These are phyloP conservation scores for Empidonax alnorum DNA, from an alignment of 2,113 vertebrate genomes.

Conservation along the genomic window DNA sequence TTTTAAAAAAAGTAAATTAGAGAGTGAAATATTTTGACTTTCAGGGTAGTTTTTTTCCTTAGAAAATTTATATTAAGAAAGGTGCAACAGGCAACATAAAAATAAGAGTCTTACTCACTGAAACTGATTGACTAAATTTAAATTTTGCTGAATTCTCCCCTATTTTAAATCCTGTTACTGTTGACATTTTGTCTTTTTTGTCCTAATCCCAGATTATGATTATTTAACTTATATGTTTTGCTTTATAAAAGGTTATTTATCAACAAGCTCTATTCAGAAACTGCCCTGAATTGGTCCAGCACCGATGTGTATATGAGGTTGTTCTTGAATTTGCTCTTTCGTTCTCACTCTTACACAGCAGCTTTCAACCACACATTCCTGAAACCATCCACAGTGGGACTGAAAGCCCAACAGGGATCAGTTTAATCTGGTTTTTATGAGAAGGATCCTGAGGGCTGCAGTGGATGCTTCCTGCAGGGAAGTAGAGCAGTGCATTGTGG, in stretches of 20 bases:
- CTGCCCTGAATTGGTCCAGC: not conserved
- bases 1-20: not conserved
- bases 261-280: not conserved
- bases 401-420: not conserved
- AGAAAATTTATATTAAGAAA: not conserved
- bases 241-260: not conserved
- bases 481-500: rapidly evolving
- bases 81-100: not conserved
- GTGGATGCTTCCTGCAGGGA: not conserved
- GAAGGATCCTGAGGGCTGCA: not conserved
- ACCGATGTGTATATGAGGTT: rapidly evolving
- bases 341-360: not conserved
- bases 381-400: rapidly evolving
- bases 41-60: not conserved
- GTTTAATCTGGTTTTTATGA: not conserved
- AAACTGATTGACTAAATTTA: not conserved
- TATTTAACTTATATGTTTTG: not conserved
- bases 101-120: not conserved
- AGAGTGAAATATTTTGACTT: not conserved
- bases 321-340: not conserved
- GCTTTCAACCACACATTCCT: not conserved
- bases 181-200: not conserved
- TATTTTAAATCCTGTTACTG: not conserved
- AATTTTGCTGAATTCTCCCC: not conserved
- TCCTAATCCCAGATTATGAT: not conserved